A percentile compares a stretch with the other conserved stretches of the same genome.
These are phyloP conservation scores for Drosophila maculinotata DNA, from an alignment of 2,888 invertebrate genomes.

Conservation along the genomic window DNA sequence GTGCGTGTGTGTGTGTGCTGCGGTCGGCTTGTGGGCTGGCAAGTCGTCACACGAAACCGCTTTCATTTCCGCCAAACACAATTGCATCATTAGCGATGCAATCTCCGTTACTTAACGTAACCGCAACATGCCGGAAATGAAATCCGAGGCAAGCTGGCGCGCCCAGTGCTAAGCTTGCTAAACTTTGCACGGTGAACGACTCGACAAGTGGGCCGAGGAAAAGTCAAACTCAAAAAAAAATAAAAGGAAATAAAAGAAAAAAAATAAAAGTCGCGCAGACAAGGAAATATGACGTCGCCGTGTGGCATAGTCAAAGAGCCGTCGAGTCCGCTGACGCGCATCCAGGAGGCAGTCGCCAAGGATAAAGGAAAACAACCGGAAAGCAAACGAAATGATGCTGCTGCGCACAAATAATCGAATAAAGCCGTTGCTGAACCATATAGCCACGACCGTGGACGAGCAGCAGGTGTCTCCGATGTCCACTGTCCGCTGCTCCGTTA, in stretches of 20 bases:
- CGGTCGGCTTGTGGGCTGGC: constrained; percentile 39
- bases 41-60: constrained; percentile 77
- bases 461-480: constrained; percentile 8
- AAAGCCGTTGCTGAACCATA: constrained; percentile 41
- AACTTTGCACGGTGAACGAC: constrained; percentile 74
- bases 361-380: constrained; percentile 69
- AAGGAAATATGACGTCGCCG: constrained; percentile 71
- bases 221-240: constrained; percentile 10
- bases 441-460: constrained; percentile 8
- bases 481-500: constrained; percentile 1
- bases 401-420: constrained; percentile 78
- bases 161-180: constrained; percentile 58
- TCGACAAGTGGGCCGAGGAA: constrained; percentile 64
- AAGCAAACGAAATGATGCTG: constrained; percentile 75
- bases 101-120: constrained; percentile 80
- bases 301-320: constrained; percentile 62
- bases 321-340: constrained; percentile 44
- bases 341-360: constrained; percentile 30
- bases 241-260: constrained; percentile 5
- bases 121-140: constrained; percentile 82
- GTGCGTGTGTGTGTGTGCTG: constrained; percentile 17
- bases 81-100: constrained; percentile 81
- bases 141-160: constrained; percentile 76
- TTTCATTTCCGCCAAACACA: constrained; percentile 80
- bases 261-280: constrained; percentile 21